Conservation (phyloP, 2,113 vertebrate genomes). For the Tautogolabrus adspersus region DNA sequence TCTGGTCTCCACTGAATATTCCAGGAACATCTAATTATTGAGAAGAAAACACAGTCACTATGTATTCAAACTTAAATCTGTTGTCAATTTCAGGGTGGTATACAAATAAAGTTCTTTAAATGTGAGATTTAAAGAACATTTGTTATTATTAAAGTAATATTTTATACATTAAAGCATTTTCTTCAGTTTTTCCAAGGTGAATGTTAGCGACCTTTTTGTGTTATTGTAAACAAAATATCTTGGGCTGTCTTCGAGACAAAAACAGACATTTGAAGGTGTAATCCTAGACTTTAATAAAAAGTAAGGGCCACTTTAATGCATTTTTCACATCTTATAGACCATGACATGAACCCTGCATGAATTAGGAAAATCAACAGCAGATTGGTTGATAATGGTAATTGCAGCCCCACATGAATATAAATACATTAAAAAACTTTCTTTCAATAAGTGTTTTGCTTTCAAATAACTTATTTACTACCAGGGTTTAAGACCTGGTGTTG, state of each 20-base stretch:
- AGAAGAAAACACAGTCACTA: conserved; percentile 43
- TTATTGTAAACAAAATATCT: background rate
- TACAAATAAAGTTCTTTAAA: too few relatives aligned
- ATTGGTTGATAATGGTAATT: background rate
- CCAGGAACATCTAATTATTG: conserved; percentile 92
- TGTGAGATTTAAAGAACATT: background rate
- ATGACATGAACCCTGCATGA: too few relatives aligned
- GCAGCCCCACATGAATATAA: background rate
- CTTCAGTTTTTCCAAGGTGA: background rate
- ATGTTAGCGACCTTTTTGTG: background rate
- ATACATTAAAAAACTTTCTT: too few relatives aligned
- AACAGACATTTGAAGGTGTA: background rate
- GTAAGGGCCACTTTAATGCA: background rate
- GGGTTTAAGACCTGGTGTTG: too few relatives aligned
- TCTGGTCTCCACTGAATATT: conserved; percentile 98
- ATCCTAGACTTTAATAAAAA: background rate
- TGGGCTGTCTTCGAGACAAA: background rate
- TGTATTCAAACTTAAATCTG: background rate
- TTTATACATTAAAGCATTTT: too few relatives aligned
- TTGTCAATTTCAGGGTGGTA: background rate
- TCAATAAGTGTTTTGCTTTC: background rate
- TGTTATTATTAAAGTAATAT: background rate
- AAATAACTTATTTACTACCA: background rate
- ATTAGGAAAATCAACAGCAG: too few relatives aligned
- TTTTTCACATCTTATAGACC: background rate